Evolutionary conservation across 1,140 invertebrate species (phyloP).

Genomic region (Akabosia matsudoensis): DNA sequence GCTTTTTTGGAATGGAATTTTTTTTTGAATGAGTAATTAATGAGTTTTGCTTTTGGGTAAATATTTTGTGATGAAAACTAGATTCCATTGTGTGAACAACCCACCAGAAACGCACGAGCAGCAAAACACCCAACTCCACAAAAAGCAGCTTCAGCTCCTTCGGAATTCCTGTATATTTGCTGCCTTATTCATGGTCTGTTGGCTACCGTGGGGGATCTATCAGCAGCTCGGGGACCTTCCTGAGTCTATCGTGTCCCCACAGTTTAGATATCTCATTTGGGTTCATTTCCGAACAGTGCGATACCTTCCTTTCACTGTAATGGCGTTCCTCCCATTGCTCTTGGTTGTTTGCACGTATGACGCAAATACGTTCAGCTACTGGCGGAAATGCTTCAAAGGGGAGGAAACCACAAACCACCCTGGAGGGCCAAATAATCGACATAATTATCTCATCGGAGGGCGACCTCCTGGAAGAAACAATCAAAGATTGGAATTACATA

Average conservation of each 20-base stretch:
- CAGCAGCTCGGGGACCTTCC: not conserved
- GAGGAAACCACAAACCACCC: not conserved
- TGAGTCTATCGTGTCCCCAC: not conserved
- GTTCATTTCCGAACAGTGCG: not conserved
- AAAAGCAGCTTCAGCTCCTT: not conserved
- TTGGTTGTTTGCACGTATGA: not conserved
- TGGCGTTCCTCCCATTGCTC: conserved; percentile 3
- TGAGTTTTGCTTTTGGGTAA: not conserved
- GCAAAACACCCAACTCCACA: conserved; percentile 8
- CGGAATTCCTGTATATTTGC: conserved; percentile 12
- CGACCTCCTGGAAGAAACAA: not conserved
- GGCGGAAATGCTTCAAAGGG: not conserved
- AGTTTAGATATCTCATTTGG: not conserved
- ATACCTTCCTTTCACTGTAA: not conserved
- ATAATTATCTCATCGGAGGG: not conserved
- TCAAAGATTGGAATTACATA: not conserved
- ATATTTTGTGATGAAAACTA: no score
- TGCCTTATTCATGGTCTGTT: not conserved
- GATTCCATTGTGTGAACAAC: not conserved
- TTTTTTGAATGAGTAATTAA: not conserved
- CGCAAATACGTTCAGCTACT: not conserved
- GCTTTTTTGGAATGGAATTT: not conserved
- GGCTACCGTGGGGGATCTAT: conserved; percentile 10
- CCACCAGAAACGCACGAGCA: not conserved
- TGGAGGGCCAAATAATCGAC: not conserved